Evolutionary conservation across 2,113 vertebrate genomes (phyloP).

Genomic region (Boleophthalmus pectinirostris): DNA sequence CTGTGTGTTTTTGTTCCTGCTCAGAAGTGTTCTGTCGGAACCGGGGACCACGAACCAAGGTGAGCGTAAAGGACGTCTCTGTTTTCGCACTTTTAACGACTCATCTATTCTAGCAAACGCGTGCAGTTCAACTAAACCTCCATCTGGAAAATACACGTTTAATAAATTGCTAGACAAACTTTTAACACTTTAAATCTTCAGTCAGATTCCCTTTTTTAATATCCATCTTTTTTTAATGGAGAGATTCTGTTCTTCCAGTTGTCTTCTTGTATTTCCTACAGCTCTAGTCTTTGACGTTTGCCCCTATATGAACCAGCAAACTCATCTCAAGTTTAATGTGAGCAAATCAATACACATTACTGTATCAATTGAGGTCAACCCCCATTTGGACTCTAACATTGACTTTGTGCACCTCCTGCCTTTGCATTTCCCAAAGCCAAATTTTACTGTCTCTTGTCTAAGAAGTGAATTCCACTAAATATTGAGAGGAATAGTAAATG

Average conservation of each 20-base stretch:
- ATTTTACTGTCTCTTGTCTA: not conserved
- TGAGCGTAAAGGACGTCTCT: constrained; percentile 49
- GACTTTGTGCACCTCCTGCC: not conserved
- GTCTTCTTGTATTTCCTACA: not conserved
- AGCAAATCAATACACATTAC: not conserved
- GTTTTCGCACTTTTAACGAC: not conserved
- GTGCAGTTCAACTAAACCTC: not conserved
- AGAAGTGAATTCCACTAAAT: not conserved
- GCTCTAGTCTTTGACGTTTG: not conserved
- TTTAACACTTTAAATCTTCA: not conserved
- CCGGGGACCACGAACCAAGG: constrained; percentile 75
- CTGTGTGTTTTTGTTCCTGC: constrained; percentile 69
- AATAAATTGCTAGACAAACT: not conserved
- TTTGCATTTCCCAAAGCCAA: not conserved
- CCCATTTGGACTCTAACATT: not conserved
- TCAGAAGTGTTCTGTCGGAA: constrained; percentile 70
- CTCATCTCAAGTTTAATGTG: not conserved
- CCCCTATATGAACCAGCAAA: not conserved
- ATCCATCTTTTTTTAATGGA: not conserved
- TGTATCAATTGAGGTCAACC: constrained; percentile 1
- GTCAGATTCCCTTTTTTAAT: not conserved
- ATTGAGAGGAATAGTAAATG: not conserved
- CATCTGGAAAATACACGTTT: not conserved
- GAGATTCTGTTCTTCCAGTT: not conserved
- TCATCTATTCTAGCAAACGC: not conserved